Percentiles rank a stretch among this genome's conserved stretches.
Evolutionary conservation across 2,888 invertebrate genomes (phyloP).

Genomic region (Terebella lapidaria): DNA sequence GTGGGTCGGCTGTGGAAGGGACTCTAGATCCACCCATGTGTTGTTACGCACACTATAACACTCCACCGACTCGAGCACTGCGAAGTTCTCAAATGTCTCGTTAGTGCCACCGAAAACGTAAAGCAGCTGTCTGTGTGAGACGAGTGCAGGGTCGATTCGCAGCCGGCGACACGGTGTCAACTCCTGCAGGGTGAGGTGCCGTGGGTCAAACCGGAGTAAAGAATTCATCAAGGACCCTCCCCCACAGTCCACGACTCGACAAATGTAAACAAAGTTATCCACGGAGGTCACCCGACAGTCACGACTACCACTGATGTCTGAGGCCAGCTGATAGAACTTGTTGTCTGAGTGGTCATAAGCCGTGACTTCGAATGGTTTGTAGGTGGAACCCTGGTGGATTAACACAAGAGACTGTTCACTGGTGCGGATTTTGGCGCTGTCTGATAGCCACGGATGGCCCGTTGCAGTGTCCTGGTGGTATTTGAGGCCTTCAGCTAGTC

Average conservation of each 20-base stretch:
- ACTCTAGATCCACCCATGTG: conserved; percentile 43
- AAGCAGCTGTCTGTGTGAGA: conserved; percentile 35
- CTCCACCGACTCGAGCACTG: conserved; percentile 46
- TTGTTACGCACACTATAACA: conserved; percentile 44
- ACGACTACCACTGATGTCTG: conserved; percentile 46
- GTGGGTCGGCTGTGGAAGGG: conserved; percentile 43
- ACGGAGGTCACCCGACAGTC: conserved; percentile 46
- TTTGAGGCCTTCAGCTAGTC: conserved; percentile 17
- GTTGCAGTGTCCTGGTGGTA: conserved; percentile 21
- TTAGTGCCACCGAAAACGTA: conserved; percentile 47
- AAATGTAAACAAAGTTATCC: conserved; percentile 48
- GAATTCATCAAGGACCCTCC: conserved; percentile 51
- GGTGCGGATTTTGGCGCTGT: conserved; percentile 12
- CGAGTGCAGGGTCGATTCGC: conserved; percentile 45
- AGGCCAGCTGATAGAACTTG: conserved; percentile 42
- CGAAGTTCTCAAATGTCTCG: conserved; percentile 39
- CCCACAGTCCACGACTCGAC: conserved; percentile 50
- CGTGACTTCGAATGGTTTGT: conserved; percentile 49
- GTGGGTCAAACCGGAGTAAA: conserved; percentile 47
- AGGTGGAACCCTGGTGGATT: conserved; percentile 42
- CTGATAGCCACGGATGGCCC: conserved; percentile 19
- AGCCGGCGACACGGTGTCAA: conserved; percentile 43
- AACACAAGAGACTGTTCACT: conserved; percentile 30
- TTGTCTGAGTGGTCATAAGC: conserved; percentile 37
- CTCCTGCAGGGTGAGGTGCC: conserved; percentile 45